Conservation (phyloP, 1,140 invertebrate species). For the Reticulitermes speratus region DNA sequence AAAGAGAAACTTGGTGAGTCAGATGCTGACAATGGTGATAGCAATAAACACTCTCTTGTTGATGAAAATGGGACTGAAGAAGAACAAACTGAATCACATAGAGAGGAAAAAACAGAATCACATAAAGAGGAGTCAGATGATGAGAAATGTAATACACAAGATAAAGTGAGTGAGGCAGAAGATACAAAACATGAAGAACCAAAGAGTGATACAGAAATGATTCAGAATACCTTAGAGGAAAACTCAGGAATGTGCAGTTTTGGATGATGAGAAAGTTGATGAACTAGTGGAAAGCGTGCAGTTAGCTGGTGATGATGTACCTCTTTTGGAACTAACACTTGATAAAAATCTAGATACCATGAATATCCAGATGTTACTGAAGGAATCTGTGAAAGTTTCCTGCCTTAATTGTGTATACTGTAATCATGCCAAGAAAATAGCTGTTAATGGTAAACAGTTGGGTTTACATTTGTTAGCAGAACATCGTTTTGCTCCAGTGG, state of each 20-base stretch:
- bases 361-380: constrained; percentile 65
- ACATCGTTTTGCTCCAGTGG: constrained; percentile 70
- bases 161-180: constrained; percentile 21
- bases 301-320: constrained; percentile 61
- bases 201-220: constrained; percentile 31
- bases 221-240: constrained; percentile 33
- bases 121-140: neutral
- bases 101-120: neutral
- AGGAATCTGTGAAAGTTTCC: constrained; percentile 67
- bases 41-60: constrained; percentile 56
- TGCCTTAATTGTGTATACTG: constrained; percentile 74
- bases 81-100: constrained; percentile 32
- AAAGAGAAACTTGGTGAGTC: constrained; percentile 42
- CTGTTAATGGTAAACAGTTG: constrained; percentile 76
- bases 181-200: constrained; percentile 27
- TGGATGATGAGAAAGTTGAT: constrained; percentile 40
- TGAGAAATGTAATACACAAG: constrained; percentile 30
- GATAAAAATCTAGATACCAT: constrained; percentile 71
- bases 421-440: constrained; percentile 77
- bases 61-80: constrained; percentile 39
- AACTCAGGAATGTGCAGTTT: constrained; percentile 34
- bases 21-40: constrained; percentile 56
- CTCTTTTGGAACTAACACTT: constrained; percentile 68
- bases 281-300: constrained; percentile 43
- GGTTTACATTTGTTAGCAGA: constrained; percentile 73